Evolutionary conservation across 2,888 invertebrate species (phyloP), one percentile per base, ranked within the genome.

Genomic region (Tanypteryx hageni): DNA sequence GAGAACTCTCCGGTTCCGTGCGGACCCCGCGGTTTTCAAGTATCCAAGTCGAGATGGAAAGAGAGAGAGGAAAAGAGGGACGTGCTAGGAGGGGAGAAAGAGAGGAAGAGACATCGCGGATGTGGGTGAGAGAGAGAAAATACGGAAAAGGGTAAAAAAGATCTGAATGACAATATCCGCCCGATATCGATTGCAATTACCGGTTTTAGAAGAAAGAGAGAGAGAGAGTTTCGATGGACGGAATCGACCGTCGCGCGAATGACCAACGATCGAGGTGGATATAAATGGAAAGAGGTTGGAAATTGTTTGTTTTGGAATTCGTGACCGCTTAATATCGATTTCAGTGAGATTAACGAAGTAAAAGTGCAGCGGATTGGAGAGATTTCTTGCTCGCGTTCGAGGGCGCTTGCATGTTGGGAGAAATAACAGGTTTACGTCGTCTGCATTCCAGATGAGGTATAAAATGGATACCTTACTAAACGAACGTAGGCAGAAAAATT

Each of bases 11-110:
- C 27, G 64, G 86, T 89, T 89, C 89, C 89, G 89, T 89, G 89
- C 89, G 89, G 89, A 68, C 89, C 89, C 44, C 18, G 61, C 11
- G 18, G 68, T 61, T 64, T 89, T 64, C 10, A 89, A 89, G 89
- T 89, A 61, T 86, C 86, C 86, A 31, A 86, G 61, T 31, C 61
- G 61, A 14, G 86, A 86, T 27, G 86, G 58, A 86, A 22, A 57
- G 13, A 31, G 86, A 61, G 31, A 18, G 86, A 58, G 64, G 18
- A 61, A 44, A 89, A 76, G 76, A 76, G 76, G 27, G n/a, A 27
- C 22, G 76, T 76, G 76, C 22, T 76, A 76, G 22, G 27, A 13
- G 76, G 22, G 76, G 76, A 22, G 76, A 27, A 27, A 76, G 27
- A 13, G 76, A 14, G 18, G 76, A 27, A 76, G 27, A 76, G 76